phyloP scores from a whole-genome alignment of 1,140 invertebrate genomes.

The Colletes gigas region DNA sequence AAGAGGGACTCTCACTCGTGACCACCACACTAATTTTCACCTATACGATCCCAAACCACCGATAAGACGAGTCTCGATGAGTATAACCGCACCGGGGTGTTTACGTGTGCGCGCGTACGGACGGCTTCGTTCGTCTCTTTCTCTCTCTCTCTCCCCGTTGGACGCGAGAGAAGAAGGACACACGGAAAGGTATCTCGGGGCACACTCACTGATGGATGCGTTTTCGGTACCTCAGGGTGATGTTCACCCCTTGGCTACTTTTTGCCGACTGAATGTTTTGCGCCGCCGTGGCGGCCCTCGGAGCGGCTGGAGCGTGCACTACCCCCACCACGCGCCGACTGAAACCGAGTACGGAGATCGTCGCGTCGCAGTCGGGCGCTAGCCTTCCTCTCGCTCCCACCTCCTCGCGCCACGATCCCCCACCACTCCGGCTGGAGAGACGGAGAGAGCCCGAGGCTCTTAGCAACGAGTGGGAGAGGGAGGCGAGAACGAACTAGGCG shows the following conservation, averaged over 20 bases:
- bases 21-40: too few relatives aligned
- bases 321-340: conserved; percentile 55
- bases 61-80: neutral
- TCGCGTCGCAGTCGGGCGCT: conserved; percentile 32
- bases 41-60: too few relatives aligned
- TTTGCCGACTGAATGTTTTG: conserved; percentile 82
- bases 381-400: conserved; percentile 16
- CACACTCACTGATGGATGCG: conserved; percentile 30
- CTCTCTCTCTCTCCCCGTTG: neutral
- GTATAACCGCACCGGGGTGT: neutral
- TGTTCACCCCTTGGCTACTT: conserved; percentile 82
- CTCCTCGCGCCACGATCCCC: conserved; percentile 33
- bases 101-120: conserved; percentile 4
- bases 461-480: conserved; percentile 44
- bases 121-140: conserved; percentile 20
- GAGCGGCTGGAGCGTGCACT: conserved; percentile 67
- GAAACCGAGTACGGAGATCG: conserved; percentile 46
- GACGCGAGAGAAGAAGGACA: neutral
- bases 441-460: conserved; percentile 6
- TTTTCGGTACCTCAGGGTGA: conserved; percentile 70
- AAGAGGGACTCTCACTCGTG: too few relatives aligned
- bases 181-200: neutral
- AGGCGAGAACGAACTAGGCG: conserved; percentile 56
- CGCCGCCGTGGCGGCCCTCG: conserved; percentile 71
- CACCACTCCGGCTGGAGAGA: conserved; percentile 37